Evolutionary conservation across 1,140 invertebrate species (phyloP).

Genomic region (Drosophila grimshawi): DNA sequence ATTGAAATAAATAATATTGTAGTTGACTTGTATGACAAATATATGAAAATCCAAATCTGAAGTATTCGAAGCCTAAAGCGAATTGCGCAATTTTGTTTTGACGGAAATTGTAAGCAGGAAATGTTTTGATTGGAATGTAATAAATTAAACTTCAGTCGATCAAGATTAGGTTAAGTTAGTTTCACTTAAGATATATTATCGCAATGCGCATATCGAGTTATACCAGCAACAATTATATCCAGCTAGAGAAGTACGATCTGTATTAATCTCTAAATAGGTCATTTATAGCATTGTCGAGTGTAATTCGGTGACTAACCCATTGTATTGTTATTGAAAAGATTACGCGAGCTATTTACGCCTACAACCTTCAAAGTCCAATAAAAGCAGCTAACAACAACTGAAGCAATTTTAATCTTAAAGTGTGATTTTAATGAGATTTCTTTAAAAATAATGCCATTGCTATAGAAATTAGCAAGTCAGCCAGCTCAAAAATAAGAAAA

Average conservation of each 20-base stretch:
- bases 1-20: slow-evolving; percentile 6
- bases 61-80: slow-evolving; percentile 24
- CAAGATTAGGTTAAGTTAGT: no score
- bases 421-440: slow-evolving; percentile 51
- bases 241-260: no score
- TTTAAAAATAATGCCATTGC: slow-evolving; percentile 44
- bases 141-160: slow-evolving; percentile 25
- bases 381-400: slow-evolving; percentile 38
- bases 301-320: not conserved
- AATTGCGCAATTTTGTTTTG: slow-evolving; percentile 14
- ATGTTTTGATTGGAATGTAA: not conserved
- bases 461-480: slow-evolving; percentile 71
- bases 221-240: no score
- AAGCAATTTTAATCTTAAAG: slow-evolving; percentile 36
- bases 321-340: not conserved
- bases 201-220: no score
- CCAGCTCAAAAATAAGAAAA: slow-evolving; percentile 39
- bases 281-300: no score
- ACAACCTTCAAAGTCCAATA: slow-evolving; percentile 8
- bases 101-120: slow-evolving; percentile 19
- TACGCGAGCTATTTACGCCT: not conserved
- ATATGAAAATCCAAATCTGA: not conserved
- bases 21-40: slow-evolving; percentile 6
- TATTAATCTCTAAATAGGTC: no score
- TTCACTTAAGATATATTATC: no score